These are phyloP conservation scores for Serinus canaria DNA, from an alignment of 2,113 vertebrate genomes.

Conservation along the genomic window DNA sequence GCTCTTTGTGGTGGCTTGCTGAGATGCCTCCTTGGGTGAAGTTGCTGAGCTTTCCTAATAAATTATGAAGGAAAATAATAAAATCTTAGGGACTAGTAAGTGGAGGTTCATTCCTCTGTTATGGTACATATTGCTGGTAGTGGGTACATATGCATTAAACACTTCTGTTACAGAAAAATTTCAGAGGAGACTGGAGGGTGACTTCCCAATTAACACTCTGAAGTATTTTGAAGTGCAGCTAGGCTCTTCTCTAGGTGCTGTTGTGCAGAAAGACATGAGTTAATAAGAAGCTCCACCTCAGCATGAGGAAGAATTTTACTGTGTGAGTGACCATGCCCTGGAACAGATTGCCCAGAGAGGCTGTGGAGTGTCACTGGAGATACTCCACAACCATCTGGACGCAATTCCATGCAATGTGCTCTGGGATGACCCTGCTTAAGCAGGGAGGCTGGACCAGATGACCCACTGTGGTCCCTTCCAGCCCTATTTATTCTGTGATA, in stretches of 20 bases:
- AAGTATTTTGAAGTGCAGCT: not conserved
- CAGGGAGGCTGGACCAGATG: not conserved
- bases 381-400: not conserved
- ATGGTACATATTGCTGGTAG: not conserved
- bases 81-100: not conserved
- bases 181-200: not conserved
- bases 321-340: not conserved
- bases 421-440: not conserved
- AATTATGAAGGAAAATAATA: not conserved
- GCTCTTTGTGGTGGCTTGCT: not conserved
- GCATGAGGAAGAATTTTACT: not conserved
- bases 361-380: not conserved
- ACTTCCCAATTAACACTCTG: not conserved
- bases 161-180: not conserved
- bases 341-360: not conserved
- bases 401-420: rapidly evolving
- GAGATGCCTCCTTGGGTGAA: not conserved
- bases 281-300: not conserved
- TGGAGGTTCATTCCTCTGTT: not conserved
- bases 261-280: not conserved
- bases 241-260: not conserved
- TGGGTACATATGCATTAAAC: not conserved
- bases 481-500: not conserved
- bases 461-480: not conserved
- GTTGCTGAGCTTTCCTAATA: not conserved